Evolutionary conservation across 2,888 invertebrate species (phyloP), one percentile per base, ranked within the genome.

Genomic region (Drosophila kokeensis): DNA sequence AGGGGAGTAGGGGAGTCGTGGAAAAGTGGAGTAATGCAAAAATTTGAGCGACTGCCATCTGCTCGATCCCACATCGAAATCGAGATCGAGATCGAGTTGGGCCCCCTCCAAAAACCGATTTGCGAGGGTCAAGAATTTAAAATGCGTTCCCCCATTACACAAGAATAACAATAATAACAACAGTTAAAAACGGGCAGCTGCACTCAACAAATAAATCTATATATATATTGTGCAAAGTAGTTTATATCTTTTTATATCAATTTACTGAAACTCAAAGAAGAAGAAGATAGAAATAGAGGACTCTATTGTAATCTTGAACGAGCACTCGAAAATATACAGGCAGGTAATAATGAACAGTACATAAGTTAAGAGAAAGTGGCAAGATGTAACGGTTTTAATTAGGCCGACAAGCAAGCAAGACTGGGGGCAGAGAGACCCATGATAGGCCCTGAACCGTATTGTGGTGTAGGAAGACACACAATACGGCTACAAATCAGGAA

Each of bases 41-140:
- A 45, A 24, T 21, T 45, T 15, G 45, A 24, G 21, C 2, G 36
- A 18, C 21, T 63, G 77, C 82, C 88, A 87, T 83, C 87, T 87
- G 87, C 73, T 76, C 38, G 65, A 85, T 73, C 69, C 66, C 67
- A 69, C 72, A 52, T 65, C 65, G 65, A 45, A 66, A 73, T 73
- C 68, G 30, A 21, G 27, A 73, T 73, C 68, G 30, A 21, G 27
- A 36, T 48, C 36, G 65, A 65, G 64, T 27, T 21, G 38, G 13
- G 21, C n/a, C 62, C 45, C 54, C 36, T 36, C 45, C 0, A 3
- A 65, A 21, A 24, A 4, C 45, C 45, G 4, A 34, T 63, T 50
- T 53, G 8, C 38, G 32, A 50, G 45, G 45, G 40, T 48, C 27
- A 45, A 58, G 40, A 64, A 75, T 70, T 64, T 38, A 32, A 74